A percentile compares a stretch with the other conserved stretches of the same genome.
These are phyloP conservation scores for Gallinago jamesoni DNA, from an alignment of 2,113 vertebrate genomes.

Conservation along the genomic window DNA sequence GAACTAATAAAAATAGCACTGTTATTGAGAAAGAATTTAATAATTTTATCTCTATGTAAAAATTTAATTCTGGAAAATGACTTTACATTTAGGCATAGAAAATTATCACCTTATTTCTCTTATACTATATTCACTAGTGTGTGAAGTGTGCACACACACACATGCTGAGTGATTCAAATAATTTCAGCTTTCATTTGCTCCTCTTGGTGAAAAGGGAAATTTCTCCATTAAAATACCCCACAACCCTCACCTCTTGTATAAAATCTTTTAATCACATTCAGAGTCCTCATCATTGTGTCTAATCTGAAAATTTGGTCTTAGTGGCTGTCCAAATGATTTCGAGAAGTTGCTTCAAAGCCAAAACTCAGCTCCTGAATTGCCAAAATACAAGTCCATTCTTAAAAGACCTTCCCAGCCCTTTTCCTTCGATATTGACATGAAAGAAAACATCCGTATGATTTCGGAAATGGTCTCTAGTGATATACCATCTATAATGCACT, in stretches of 20 bases:
- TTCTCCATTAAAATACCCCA: rapidly evolving
- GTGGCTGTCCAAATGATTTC: not conserved
- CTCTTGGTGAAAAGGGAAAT: not conserved
- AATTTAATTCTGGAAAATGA: constrained; percentile 10
- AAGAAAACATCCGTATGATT: not conserved
- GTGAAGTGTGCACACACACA: not conserved
- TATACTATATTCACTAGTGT: not conserved
- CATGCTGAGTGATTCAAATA: not conserved
- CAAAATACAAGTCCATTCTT: not conserved
- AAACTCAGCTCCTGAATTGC: not conserved
- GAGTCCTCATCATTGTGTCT: not conserved
- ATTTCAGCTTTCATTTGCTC: not conserved
- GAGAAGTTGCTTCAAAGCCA: not conserved
- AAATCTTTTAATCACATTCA: not conserved
- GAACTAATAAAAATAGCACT: constrained; percentile 27
- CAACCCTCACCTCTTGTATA: not conserved
- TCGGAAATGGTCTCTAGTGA: not conserved
- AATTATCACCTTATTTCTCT: not conserved
- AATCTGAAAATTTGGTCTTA: not conserved
- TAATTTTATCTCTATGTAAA: constrained; percentile 15
- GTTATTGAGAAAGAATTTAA: constrained; percentile 27
- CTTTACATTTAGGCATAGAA: not conserved
- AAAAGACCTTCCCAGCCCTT: not conserved
- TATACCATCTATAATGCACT: not conserved
- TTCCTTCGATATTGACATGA: not conserved